phyloP scores from a whole-genome alignment of 2,888 invertebrate genomes.

The Creontiades dilutus region DNA sequence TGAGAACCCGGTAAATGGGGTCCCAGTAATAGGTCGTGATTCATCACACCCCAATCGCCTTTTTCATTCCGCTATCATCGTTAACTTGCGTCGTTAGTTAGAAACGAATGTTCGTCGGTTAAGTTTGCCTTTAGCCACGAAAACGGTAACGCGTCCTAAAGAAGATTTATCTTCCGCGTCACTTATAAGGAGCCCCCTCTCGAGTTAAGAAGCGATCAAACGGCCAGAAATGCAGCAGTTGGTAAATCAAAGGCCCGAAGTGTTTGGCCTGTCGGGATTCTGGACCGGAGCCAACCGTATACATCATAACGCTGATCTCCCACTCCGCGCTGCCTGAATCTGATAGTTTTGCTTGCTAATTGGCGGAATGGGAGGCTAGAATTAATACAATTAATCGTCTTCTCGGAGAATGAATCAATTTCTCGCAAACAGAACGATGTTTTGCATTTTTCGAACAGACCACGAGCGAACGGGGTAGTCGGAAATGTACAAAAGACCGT shows the following conservation, averaged over 20 bases:
- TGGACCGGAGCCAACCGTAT: background rate
- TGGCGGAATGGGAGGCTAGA: background rate
- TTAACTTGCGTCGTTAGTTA: background rate
- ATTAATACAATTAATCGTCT: background rate
- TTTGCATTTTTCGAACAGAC: background rate
- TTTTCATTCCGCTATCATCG: too few relatives aligned
- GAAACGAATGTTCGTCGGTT: slow-evolving; percentile 6
- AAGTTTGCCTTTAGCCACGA: background rate
- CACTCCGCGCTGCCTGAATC: background rate
- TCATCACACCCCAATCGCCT: too few relatives aligned
- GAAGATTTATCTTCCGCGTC: slow-evolving; percentile 18
- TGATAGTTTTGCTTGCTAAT: background rate
- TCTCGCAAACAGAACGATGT: background rate
- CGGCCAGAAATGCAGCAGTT: slow-evolving; percentile 18
- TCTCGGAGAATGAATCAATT: background rate
- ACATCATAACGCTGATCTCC: slow-evolving; percentile 21
- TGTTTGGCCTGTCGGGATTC: background rate
- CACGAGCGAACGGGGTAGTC: background rate
- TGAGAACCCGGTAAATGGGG: too few relatives aligned
- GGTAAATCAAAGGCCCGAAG: slow-evolving; percentile 22
- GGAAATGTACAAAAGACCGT: background rate
- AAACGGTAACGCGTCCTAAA: background rate
- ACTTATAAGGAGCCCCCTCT: slow-evolving; percentile 3
- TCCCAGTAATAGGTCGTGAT: too few relatives aligned
- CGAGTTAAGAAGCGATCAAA: slow-evolving; percentile 26